A percentile compares a stretch with the other conserved stretches of the same genome.
Evolutionary conservation across 1,140 invertebrate genomes (phyloP).

Genomic region (Rhyzopertha dominica): DNA sequence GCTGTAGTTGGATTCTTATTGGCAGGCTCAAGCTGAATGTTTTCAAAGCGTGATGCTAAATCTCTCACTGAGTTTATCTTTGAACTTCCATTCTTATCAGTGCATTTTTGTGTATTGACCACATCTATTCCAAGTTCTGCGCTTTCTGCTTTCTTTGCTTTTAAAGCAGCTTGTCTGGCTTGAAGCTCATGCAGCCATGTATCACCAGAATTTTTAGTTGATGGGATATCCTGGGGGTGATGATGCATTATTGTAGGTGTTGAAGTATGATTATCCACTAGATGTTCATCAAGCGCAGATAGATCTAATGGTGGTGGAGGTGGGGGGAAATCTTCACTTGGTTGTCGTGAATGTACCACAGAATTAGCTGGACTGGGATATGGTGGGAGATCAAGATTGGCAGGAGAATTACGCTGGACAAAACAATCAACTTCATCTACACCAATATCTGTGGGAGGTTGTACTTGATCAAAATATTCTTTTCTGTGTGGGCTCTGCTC

Average conservation of each 20-base stretch:
- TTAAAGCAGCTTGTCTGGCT: slow-evolving; percentile 66
- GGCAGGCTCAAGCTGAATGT: slow-evolving; percentile 46
- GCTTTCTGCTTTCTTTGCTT: slow-evolving; percentile 49
- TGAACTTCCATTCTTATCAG: slow-evolving; percentile 29
- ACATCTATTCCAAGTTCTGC: slow-evolving; percentile 21
- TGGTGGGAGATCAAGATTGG: slow-evolving; percentile 62
- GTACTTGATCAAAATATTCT: slow-evolving; percentile 28
- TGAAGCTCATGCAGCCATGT: slow-evolving; percentile 74
- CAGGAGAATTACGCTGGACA: slow-evolving; percentile 37
- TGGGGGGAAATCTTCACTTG: slow-evolving; percentile 84
- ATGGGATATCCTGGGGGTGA: slow-evolving; percentile 42
- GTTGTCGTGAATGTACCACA: slow-evolving; percentile 72
- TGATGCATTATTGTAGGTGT: slow-evolving; percentile 26
- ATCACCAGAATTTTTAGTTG: slow-evolving; percentile 50
- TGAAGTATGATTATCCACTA: slow-evolving; percentile 37
- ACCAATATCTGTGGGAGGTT: slow-evolving; percentile 36
- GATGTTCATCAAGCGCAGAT: slow-evolving; percentile 53
- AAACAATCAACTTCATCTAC: slow-evolving; percentile 57
- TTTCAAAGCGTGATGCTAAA: slow-evolving; percentile 79
- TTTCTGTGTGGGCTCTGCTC: slow-evolving; percentile 65
- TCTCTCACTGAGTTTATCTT: slow-evolving; percentile 63
- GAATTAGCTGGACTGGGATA: slow-evolving; percentile 73
- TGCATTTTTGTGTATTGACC: slow-evolving; percentile 22
- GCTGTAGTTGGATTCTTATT: slow-evolving; percentile 3
- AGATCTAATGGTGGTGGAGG: slow-evolving; percentile 73